phyloP scores from a whole-genome alignment of 2,797 vertebrate genomes.

The Channallabes apus region DNA sequence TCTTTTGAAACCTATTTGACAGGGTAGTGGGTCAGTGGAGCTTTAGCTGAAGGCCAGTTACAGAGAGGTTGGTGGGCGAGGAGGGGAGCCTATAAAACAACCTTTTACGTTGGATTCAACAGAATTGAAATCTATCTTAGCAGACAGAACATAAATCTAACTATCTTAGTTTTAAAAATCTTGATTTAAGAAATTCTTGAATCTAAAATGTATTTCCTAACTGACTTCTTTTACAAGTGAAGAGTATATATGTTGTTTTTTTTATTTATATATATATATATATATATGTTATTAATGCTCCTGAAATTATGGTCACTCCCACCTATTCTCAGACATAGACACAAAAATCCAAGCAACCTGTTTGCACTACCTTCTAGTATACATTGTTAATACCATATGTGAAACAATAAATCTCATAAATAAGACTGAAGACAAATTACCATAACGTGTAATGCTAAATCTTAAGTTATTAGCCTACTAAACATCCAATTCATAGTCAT shows the following conservation, averaged over 20 bases:
- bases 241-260: background rate
- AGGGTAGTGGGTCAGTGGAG: background rate
- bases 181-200: background rate
- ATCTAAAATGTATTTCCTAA: background rate
- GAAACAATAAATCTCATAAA: too few relatives aligned
- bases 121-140: background rate
- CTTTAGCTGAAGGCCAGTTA: background rate
- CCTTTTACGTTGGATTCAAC: background rate
- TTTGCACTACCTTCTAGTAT: too few relatives aligned
- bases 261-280: too few relatives aligned
- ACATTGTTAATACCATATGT: too few relatives aligned
- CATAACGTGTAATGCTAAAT: background rate
- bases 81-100: background rate
- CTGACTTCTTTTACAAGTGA: background rate
- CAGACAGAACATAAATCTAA: background rate
- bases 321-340: background rate
- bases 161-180: background rate
- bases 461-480: background rate
- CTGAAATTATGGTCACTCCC: background rate
- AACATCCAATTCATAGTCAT: background rate
- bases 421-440: background rate
- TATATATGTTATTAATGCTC: background rate
- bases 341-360: too few relatives aligned
- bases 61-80: background rate
- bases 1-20: background rate